A percentile compares a stretch with the other conserved stretches of the same genome.
Conservation (phyloP, 2,888 invertebrate genomes). For the Seira sanloemensis region DNA sequence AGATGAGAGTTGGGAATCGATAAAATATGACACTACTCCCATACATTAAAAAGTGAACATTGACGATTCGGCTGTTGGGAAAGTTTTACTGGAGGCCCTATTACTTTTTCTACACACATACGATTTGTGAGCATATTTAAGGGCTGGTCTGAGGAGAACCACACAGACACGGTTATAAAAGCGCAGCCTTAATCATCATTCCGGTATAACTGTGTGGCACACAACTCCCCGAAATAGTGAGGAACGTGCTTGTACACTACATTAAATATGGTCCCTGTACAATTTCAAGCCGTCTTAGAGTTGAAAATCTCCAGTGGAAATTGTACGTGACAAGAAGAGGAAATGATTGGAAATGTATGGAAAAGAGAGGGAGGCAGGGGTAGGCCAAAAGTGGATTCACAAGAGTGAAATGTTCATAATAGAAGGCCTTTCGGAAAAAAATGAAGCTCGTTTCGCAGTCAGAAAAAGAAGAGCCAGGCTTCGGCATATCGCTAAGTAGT, state of each 20-base stretch:
- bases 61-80: background rate
- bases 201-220: constrained; percentile 1
- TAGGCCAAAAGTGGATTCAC: constrained; percentile 60
- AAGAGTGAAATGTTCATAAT: constrained; percentile 24
- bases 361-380: constrained; percentile 35
- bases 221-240: constrained; percentile 50
- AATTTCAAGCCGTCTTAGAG: constrained; percentile 67
- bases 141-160: background rate
- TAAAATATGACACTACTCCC: constrained; percentile 30
- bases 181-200: constrained; percentile 34
- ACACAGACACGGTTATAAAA: background rate
- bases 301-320: constrained; percentile 67
- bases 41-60: background rate
- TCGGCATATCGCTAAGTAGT: background rate
- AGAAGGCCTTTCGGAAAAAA: background rate
- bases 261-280: constrained; percentile 67
- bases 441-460: background rate
- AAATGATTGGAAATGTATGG: constrained; percentile 66
- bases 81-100: background rate
- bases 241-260: constrained; percentile 64
- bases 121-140: background rate
- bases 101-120: background rate
- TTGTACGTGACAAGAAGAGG: constrained; percentile 67
- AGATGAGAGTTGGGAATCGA: constrained; percentile 36
- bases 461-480: background rate